These are phyloP conservation scores for Calonectris borealis DNA, from an alignment of 2,113 vertebrate species.

Conservation along the genomic window DNA sequence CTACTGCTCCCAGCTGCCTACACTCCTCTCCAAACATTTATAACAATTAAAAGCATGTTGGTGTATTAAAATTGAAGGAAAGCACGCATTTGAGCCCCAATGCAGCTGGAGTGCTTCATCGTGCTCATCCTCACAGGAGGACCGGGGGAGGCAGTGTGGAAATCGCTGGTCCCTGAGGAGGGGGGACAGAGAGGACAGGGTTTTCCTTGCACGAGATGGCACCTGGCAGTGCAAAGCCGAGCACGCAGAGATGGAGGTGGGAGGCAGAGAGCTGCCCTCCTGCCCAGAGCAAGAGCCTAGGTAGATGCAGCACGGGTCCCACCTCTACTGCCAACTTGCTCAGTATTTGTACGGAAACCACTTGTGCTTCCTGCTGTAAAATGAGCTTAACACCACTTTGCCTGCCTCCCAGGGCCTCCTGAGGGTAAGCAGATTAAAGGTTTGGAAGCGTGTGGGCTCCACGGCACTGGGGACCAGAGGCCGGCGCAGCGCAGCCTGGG, in stretches of 20 bases:
- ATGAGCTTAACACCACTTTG: slow-evolving; percentile 48
- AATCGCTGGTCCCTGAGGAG: neutral
- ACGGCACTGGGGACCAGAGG: neutral
- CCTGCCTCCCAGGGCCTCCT: neutral
- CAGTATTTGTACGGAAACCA: neutral
- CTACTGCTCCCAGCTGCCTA: neutral
- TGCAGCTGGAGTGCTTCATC: neutral
- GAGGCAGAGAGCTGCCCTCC: neutral
- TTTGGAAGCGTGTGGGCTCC: neutral
- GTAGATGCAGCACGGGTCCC: neutral
- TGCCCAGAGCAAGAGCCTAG: neutral
- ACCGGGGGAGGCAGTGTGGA: rapidly evolving
- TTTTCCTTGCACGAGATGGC: neutral
- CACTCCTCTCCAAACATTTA: neutral
- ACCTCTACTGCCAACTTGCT: neutral
- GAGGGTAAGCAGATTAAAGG: slow-evolving; percentile 50
- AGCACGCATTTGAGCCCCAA: neutral
- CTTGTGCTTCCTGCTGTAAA: slow-evolving; percentile 4
- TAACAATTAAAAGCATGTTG: neutral
- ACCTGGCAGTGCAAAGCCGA: neutral
- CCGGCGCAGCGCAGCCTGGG: rapidly evolving
- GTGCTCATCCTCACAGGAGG: rapidly evolving
- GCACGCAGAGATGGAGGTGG: rapidly evolving
- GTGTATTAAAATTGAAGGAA: neutral
- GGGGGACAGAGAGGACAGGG: neutral